Evolutionary conservation across 2,113 vertebrate genomes (phyloP).

Genomic region (Ailurus styani): DNA sequence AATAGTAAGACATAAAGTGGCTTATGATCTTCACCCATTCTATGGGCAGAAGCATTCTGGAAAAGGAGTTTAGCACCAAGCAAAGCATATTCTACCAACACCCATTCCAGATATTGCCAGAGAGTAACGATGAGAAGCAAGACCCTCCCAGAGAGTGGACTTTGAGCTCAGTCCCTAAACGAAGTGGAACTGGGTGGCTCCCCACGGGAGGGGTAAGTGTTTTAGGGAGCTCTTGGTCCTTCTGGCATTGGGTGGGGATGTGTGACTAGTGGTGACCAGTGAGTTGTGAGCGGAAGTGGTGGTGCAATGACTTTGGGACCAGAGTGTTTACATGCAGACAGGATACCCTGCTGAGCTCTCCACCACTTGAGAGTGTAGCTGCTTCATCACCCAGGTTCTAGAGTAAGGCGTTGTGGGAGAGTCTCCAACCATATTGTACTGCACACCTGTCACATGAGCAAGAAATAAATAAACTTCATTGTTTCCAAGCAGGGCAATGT

Average conservation of each 20-base stretch:
- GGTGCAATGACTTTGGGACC: neutral
- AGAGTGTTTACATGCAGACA: neutral
- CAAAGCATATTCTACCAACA: neutral
- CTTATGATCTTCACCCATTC: neutral
- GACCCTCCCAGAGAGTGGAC: neutral
- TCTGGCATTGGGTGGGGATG: rapidly evolving
- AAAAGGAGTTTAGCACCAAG: neutral
- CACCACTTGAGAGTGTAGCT: neutral
- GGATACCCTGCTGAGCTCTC: neutral
- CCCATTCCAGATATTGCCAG: neutral
- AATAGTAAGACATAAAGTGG: neutral
- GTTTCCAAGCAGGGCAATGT: neutral
- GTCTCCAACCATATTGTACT: neutral
- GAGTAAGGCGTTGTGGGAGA: neutral
- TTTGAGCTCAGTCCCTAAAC: neutral
- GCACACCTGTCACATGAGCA: neutral
- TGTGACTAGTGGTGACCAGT: neutral
- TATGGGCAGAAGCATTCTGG: neutral
- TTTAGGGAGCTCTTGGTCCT: neutral
- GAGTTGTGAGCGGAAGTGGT: neutral
- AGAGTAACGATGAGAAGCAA: neutral
- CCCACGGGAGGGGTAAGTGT: neutral
- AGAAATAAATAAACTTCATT: neutral
- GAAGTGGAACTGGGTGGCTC: neutral
- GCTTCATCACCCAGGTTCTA: neutral